These are phyloP conservation scores for Tribolium madens DNA, from an alignment of 1,140 invertebrate genomes.

Conservation along the genomic window DNA sequence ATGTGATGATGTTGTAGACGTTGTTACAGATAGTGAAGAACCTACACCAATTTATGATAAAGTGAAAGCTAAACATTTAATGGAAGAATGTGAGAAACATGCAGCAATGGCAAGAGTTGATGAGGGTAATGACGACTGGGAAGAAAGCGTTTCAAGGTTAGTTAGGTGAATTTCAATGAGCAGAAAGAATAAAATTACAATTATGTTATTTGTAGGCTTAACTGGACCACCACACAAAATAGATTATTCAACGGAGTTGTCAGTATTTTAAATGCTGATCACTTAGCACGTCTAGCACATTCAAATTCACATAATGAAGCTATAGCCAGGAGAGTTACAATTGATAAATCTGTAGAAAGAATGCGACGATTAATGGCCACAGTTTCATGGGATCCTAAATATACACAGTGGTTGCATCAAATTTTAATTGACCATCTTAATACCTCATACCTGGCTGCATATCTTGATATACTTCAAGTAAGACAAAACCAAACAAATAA, in stretches of 20 bases:
- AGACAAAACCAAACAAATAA: background rate
- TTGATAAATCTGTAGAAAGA: slow-evolving; percentile 79
- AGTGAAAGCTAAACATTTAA: slow-evolving; percentile 72
- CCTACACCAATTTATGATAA: slow-evolving; percentile 72
- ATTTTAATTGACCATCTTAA: slow-evolving; percentile 79
- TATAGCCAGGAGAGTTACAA: slow-evolving; percentile 74
- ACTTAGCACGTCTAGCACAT: slow-evolving; percentile 75
- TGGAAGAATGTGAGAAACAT: slow-evolving; percentile 80
- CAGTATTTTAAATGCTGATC: slow-evolving; percentile 78
- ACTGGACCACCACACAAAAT: slow-evolving; percentile 77
- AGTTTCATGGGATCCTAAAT: slow-evolving; percentile 76
- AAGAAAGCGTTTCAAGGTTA: slow-evolving; percentile 75
- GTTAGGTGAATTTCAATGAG: slow-evolving; percentile 45
- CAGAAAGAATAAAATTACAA: too few species aligned
- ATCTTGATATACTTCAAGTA: slow-evolving; percentile 82
- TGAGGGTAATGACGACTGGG: slow-evolving; percentile 77
- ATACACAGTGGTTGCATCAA: slow-evolving; percentile 85
- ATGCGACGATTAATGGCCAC: slow-evolving; percentile 77
- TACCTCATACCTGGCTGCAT: slow-evolving; percentile 77
- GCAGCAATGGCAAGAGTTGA: slow-evolving; percentile 73
- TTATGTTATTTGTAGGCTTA: slow-evolving; percentile 66
- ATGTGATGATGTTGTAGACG: slow-evolving; percentile 67
- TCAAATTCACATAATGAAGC: slow-evolving; percentile 73
- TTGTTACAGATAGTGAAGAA: slow-evolving; percentile 62
- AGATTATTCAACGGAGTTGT: slow-evolving; percentile 76